Evolutionary conservation across 2,797 vertebrate genomes (phyloP).

Genomic region (Vultur gryphus): DNA sequence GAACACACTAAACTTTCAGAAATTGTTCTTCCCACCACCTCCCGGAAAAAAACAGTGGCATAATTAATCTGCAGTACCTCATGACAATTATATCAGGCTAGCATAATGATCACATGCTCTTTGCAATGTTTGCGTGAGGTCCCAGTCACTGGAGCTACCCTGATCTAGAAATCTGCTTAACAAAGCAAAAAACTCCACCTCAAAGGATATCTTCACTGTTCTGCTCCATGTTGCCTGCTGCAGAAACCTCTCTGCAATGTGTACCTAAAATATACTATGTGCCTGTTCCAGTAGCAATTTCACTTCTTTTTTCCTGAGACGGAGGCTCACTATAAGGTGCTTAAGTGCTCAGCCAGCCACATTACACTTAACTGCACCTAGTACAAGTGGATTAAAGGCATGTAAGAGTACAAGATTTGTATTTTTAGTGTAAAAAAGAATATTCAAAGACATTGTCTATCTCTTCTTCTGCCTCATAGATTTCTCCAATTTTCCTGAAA

Average conservation of each 20-base stretch:
- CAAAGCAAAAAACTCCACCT: neutral
- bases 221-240: neutral
- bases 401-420: neutral
- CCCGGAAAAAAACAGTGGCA: rapidly evolving
- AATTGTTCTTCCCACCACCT: neutral
- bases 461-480: neutral
- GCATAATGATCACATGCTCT: neutral
- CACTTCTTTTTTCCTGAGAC: neutral
- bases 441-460: neutral
- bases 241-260: neutral
- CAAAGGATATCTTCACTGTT: neutral
- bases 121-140: neutral
- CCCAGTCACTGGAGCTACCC: neutral
- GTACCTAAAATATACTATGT: neutral
- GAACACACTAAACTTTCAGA: neutral
- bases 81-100: neutral
- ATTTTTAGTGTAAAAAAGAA: neutral
- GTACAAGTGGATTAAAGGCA: neutral
- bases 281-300: neutral
- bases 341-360: neutral
- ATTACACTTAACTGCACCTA: neutral
- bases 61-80: neutral
- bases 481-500: neutral
- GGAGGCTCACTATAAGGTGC: neutral
- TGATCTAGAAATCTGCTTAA: neutral